These are phyloP conservation scores for Rachycentron canadum DNA, from an alignment of 2,797 vertebrate genomes.

Conservation along the genomic window DNA sequence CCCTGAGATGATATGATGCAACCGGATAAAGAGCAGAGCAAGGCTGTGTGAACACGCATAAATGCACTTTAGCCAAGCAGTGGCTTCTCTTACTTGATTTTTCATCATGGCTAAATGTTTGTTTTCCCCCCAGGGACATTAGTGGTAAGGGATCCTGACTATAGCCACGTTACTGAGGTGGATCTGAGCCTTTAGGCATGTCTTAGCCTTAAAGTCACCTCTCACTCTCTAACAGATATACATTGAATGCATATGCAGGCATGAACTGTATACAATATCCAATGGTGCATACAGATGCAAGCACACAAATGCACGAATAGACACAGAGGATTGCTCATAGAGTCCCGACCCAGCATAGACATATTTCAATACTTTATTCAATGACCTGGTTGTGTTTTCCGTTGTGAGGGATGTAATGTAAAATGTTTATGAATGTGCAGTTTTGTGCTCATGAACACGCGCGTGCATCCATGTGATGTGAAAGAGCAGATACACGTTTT, in stretches of 20 bases:
- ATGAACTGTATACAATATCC: slow-evolving; percentile 15
- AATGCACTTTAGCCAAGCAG: slow-evolving; percentile 75
- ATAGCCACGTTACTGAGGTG: slow-evolving; percentile 47
- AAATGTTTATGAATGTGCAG: not conserved
- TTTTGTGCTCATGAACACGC: not conserved
- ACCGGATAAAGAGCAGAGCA: slow-evolving; percentile 74
- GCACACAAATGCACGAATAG: slow-evolving; percentile 20
- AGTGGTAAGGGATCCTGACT: slow-evolving; percentile 57
- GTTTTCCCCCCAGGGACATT: slow-evolving; percentile 64
- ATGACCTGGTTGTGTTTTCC: not conserved
- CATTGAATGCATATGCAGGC: slow-evolving; percentile 38
- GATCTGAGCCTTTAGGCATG: slow-evolving; percentile 65
- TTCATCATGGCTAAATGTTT: slow-evolving; percentile 77
- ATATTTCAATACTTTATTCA: slow-evolving; percentile 18
- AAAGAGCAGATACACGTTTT: not conserved
- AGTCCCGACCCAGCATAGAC: not conserved
- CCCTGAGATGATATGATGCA: slow-evolving; percentile 79
- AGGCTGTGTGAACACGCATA: slow-evolving; percentile 69
- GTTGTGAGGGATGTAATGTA: slow-evolving; percentile 10
- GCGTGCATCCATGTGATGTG: not conserved
- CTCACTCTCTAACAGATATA: slow-evolving; percentile 38
- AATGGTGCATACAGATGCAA: slow-evolving; percentile 45
- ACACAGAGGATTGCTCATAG: slow-evolving; percentile 1
- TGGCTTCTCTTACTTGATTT: slow-evolving; percentile 73
- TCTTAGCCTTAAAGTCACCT: slow-evolving; percentile 69